A percentile compares a stretch with the other conserved stretches of the same genome.
phyloP scores from a whole-genome alignment of 1,140 invertebrate genomes.

The Drosophila parabipectinata region DNA sequence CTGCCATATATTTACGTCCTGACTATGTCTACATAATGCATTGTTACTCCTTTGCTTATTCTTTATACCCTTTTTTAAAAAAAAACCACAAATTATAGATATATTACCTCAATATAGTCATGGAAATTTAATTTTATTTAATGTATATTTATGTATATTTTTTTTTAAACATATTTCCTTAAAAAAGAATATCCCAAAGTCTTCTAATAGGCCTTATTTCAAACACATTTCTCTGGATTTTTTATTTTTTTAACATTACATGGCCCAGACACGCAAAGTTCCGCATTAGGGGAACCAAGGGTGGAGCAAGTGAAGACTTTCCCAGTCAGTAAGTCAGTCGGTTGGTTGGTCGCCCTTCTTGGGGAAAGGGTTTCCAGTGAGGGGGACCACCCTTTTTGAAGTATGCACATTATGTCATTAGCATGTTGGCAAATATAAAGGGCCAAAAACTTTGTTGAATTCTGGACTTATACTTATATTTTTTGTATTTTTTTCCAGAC shows the following conservation, averaged over 20 bases:
- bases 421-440: slow-evolving; percentile 77
- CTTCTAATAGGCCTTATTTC: neutral
- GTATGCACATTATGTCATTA: slow-evolving; percentile 83
- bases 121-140: no score
- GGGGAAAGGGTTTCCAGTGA: slow-evolving; percentile 9
- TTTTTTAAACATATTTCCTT: no score
- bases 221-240: slow-evolving; percentile 11
- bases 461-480: neutral
- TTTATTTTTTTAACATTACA: slow-evolving; percentile 31
- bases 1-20: slow-evolving; percentile 77
- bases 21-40: slow-evolving; percentile 63
- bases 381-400: slow-evolving; percentile 56
- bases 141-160: no score
- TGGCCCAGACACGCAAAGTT: slow-evolving; percentile 63
- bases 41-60: slow-evolving; percentile 25
- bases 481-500: neutral
- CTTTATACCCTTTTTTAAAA: slow-evolving; percentile 6
- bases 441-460: slow-evolving; percentile 58
- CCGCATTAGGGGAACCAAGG: slow-evolving; percentile 18
- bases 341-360: slow-evolving; percentile 13
- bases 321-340: slow-evolving; percentile 43
- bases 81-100: no score
- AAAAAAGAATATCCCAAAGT: slow-evolving; percentile 10
- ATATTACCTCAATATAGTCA: no score
- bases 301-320: slow-evolving; percentile 35